These are phyloP conservation scores for Zootermopsis nevadensis DNA, from an alignment of 2,888 invertebrate genomes.

Conservation along the genomic window DNA sequence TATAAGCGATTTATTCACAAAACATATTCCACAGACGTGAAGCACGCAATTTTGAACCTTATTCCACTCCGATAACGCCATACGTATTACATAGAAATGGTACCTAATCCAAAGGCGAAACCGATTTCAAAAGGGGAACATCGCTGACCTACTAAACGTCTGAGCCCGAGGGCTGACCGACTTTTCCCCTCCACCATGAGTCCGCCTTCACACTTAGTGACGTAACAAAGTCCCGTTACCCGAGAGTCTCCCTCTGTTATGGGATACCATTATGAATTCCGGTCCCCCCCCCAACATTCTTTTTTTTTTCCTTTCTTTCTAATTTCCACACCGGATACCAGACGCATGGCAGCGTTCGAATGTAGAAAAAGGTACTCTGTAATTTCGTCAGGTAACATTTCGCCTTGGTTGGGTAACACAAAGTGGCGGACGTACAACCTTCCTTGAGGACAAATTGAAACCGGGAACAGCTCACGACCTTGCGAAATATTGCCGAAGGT, in stretches of 20 bases:
- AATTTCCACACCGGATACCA: conserved; percentile 1
- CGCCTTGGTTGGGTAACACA: no score
- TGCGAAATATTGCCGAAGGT: neutral
- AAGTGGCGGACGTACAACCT: neutral
- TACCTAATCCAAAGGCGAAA: neutral
- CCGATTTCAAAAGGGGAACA: neutral
- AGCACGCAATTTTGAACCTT: no score
- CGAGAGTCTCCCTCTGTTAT: conserved; percentile 12
- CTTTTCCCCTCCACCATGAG: neutral
- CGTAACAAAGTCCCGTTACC: conserved; percentile 22
- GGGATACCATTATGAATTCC: neutral
- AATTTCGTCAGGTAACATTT: no score
- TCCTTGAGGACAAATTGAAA: neutral
- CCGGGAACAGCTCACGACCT: neutral
- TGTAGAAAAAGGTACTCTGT: neutral
- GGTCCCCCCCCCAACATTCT: no score
- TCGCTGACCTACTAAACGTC: conserved; percentile 5
- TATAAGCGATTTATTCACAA: no score
- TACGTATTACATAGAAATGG: no score
- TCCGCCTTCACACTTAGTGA: conserved; percentile 5
- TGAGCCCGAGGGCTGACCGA: neutral
- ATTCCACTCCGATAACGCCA: no score
- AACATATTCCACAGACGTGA: no score
- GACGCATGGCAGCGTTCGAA: neutral
- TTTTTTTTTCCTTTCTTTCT: neutral